Percentiles rank a stretch among this genome's conserved stretches.
Evolutionary conservation across 2,113 vertebrate genomes (phyloP).

Genomic region (Tenrec ecaudatus): DNA sequence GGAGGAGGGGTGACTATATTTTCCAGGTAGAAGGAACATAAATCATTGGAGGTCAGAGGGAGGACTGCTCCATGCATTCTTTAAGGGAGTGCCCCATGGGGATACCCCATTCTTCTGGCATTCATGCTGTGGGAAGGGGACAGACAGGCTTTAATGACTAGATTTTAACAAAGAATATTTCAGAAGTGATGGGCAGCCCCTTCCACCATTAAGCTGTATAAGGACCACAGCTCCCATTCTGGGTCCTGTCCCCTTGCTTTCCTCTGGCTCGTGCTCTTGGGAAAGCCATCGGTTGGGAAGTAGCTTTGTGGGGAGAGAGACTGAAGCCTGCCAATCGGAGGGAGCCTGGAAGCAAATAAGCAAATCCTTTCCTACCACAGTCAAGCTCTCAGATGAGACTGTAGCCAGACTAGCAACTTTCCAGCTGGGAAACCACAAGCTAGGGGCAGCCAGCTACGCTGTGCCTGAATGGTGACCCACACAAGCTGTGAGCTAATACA

Average conservation of each 20-base stretch:
- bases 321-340: background rate
- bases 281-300: background rate
- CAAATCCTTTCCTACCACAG: background rate
- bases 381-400: background rate
- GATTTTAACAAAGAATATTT: constrained; percentile 11
- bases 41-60: background rate
- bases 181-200: background rate
- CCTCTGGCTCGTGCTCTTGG: background rate
- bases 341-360: background rate
- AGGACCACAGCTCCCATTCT: background rate
- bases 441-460: background rate
- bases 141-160: background rate
- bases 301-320: background rate
- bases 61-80: background rate
- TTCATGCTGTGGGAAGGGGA: background rate
- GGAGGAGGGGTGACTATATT: background rate
- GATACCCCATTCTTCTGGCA: background rate
- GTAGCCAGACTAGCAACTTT: background rate
- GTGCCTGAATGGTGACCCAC: background rate
- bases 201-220: background rate
- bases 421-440: background rate
- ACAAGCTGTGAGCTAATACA: too few relatives aligned
- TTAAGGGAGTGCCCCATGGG: background rate
- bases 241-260: background rate
- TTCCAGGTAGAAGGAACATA: background rate